Evolutionary conservation across 1,140 invertebrate genomes (phyloP), one percentile per base, ranked within the genome.

Genomic region (Nasonia vitripennis): DNA sequence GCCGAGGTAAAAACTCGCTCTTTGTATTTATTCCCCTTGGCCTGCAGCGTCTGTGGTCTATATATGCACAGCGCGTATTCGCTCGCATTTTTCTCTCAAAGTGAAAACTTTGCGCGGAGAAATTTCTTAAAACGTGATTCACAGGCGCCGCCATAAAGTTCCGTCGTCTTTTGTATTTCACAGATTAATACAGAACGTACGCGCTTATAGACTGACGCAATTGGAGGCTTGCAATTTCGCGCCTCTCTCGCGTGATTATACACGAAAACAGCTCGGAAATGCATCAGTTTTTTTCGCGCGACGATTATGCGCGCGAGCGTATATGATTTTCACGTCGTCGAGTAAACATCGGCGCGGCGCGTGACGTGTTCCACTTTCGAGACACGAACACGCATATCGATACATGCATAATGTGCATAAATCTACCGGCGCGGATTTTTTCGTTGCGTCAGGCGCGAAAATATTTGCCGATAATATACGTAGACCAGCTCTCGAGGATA

Each of bases 101-200:
- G 5, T 70, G 37, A 70, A 80, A 80, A 80, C 34, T 80, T 14
- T 11, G 4, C 10, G 62, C 37, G 62, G 31, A 73, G 45, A 31
- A 23, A 73, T 34, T 80, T 68, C 17, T 20, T 20, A 80, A 23
- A 51, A 81, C 34, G 68, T 73, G n/a, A 73, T 51, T 73, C 34
- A 45, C 6, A 41, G 3, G 20, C 12, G 9, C 45, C 3, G 4
- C 12, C 6, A 14, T 68, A 67, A 68, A 79, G 17, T 79, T 37
- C 55, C 20, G 14, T 14, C 6, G 5, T 68, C 20, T 7, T 5
- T 4, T 2, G 2, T 70, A 17, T 70, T 62, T 62, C 41, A 27
- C n/a, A 12, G 14, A 20, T 68, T 45, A 45, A 45, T 68, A 41
- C 37, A 23, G 41, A 45, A 1, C 2, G 34, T 45, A n/a, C 55